Base-by-base conservation (phyloP, 1,140 invertebrate species). In the Leptinotarsa lineolata region DNA sequence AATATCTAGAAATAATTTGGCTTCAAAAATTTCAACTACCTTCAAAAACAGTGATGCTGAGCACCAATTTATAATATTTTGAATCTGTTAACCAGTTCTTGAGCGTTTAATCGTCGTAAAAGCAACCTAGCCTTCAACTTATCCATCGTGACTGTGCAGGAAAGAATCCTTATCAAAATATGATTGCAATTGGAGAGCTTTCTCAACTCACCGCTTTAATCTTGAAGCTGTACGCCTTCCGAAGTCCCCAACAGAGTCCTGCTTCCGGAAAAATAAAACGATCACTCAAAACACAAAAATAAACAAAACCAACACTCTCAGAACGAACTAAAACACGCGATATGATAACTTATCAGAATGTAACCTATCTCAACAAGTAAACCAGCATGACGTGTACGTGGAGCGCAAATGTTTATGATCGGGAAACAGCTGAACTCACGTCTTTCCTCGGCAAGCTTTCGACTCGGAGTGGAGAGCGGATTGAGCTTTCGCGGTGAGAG, bases 161-260 rank as follows among this genome's bases (percentile, higher is more conserved):
- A 11, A 39, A 11, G 8, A 39, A 39, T 39, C 30, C 11, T 39
- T 39, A 2, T 39, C 30, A 39, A 39, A 39, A 39, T 1, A 8
- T 39, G 5, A 24, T 24, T 24, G 30, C 30, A 30, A 30, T 30
- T 30, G 30, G 8, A 30, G 30, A 30, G 30, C 30, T 30, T n/a
- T 54, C 15, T 67, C 65, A 39, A 77, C 76, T 77, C 72, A 77
- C 76, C 76, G 73, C 76, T 74, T 77, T 77, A 77, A 77, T 77
- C 73, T 73, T 77, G 54, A 72, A 60, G 76, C 73, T 72, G 44
- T 75, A 70, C 20, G 12, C 58, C 39, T 70, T n/a, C 48, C 63
- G 30, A 30, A 30, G 30, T 30, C 30, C 30, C 30, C 30, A 30
- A 30, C 30, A 30, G 30, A 30, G 30, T 30, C 8, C 30, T 30